Evolutionary conservation across 2,888 invertebrate genomes (phyloP).

Genomic region (Amitus sp.): DNA sequence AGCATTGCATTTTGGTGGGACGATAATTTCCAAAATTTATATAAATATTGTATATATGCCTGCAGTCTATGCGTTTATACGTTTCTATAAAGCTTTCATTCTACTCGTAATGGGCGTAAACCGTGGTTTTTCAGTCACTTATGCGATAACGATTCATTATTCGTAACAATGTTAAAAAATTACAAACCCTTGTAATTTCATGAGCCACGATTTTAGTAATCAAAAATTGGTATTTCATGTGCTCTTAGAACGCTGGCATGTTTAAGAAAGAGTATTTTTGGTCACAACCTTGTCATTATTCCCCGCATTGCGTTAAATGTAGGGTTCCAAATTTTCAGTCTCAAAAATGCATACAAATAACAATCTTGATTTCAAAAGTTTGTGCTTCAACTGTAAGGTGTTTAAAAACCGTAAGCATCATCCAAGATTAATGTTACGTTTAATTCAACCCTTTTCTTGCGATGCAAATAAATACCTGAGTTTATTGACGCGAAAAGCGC

Average conservation of each 20-base stretch:
- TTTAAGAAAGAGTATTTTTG: constrained; percentile 27
- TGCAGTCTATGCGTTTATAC: constrained; percentile 29
- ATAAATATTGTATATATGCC: too few species aligned
- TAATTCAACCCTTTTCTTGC: not conserved
- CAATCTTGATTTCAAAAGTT: too few species aligned
- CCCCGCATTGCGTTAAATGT: constrained; percentile 1
- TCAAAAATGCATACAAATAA: constrained; percentile 1
- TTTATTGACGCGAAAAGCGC: not conserved
- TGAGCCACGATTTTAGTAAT: not conserved
- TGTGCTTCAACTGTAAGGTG: too few species aligned
- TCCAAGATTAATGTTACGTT: not conserved
- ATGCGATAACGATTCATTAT: constrained; percentile 15
- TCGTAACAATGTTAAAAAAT: constrained; percentile 10
- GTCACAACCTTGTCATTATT: constrained; percentile 32
- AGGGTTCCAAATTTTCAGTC: not conserved
- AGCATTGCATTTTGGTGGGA: constrained; percentile 18
- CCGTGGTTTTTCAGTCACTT: constrained; percentile 19
- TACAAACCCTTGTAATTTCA: not conserved
- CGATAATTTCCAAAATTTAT: too few species aligned
- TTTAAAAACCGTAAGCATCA: too few species aligned
- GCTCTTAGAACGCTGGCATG: constrained; percentile 9
- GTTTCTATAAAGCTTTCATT: constrained; percentile 32
- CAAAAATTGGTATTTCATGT: constrained; percentile 2
- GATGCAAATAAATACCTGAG: constrained; percentile 10
- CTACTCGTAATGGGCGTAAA: constrained; percentile 21